Conservation (phyloP, 2,113 vertebrate species). For the Prionailurus viverrinus region DNA sequence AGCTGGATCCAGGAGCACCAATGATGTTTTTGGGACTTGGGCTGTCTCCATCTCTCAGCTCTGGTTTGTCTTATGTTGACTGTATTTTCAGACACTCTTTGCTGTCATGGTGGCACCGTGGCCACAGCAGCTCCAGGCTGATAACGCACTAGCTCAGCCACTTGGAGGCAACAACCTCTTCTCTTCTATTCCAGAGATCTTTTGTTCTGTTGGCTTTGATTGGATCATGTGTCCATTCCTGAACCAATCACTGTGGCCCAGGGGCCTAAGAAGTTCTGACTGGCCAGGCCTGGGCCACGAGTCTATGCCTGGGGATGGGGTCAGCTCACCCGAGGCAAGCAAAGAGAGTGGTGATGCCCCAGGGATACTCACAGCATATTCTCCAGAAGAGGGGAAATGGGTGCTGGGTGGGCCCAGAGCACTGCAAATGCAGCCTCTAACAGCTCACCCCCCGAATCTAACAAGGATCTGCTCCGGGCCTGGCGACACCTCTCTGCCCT, state of each 20-base stretch:
- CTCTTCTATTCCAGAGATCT: not conserved
- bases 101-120: too few species aligned
- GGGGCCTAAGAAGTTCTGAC: not conserved
- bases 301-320: not conserved
- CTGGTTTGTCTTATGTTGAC: not conserved
- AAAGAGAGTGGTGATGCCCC: not conserved
- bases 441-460: not conserved
- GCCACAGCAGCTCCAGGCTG: not conserved
- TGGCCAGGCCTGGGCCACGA: not conserved
- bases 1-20: not conserved
- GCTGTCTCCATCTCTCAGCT: not conserved
- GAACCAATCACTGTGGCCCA: not conserved
- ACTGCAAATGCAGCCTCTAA: not conserved
- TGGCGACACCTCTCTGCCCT: not conserved
- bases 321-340: not conserved
- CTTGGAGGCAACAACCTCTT: not conserved
- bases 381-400: not conserved
- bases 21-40: accelerated
- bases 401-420: not conserved
- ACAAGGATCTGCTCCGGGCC: not conserved
- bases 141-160: not conserved
- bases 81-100: not conserved
- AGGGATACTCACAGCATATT: not conserved
- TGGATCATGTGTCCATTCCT: not conserved
- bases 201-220: not conserved